Conservation (phyloP, 2,113 vertebrate species). For the Eubucco bourcierii region DNA sequence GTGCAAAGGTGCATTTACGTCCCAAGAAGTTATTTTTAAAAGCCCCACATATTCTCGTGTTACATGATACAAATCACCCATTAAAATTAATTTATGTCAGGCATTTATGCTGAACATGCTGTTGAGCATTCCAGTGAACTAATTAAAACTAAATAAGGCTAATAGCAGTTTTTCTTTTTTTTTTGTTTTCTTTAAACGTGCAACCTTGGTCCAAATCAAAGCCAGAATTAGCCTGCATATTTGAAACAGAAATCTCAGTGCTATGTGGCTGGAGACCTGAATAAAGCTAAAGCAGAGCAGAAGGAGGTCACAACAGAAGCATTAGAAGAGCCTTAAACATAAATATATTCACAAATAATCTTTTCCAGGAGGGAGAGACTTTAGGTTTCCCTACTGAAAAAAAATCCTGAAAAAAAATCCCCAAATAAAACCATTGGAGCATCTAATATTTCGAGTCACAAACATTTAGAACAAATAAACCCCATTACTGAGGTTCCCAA, state of each 20-base stretch:
- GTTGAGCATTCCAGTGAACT: neutral
- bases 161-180: slow-evolving; percentile 13
- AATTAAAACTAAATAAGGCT: slow-evolving; percentile 42
- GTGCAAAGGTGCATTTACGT: neutral
- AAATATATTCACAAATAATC: neutral
- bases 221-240: neutral
- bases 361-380: neutral
- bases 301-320: neutral
- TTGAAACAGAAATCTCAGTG: neutral
- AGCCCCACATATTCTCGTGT: accelerated
- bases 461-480: neutral
- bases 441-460: neutral
- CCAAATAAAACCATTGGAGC: neutral
- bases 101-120: neutral
- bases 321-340: neutral
- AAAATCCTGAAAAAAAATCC: neutral
- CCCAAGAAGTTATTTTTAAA: neutral
- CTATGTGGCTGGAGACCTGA: neutral
- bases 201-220: neutral
- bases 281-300: neutral
- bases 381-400: neutral
- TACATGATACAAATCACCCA: neutral
- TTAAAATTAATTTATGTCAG: neutral
- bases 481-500: neutral
- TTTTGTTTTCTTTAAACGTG: neutral